phyloP scores from a whole-genome alignment of 2,113 vertebrate species.

The Dendropsophus ebraccatus region DNA sequence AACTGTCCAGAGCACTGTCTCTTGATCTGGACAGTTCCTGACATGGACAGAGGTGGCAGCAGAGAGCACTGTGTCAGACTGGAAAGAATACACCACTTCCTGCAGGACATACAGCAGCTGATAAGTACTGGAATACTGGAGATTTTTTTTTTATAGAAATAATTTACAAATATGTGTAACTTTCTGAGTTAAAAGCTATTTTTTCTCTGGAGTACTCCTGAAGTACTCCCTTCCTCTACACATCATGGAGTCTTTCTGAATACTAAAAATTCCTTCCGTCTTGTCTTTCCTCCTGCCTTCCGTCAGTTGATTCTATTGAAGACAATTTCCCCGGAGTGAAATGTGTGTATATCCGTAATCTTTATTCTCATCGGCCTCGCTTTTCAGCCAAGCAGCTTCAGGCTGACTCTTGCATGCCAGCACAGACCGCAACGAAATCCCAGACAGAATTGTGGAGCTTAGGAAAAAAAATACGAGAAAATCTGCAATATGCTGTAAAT shows the following conservation, averaged over 20 bases:
- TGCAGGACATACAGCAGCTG: too few relatives aligned
- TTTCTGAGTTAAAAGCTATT: too few relatives aligned
- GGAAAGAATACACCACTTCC: too few relatives aligned
- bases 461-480: neutral
- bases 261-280: slow-evolving; percentile 79
- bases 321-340: slow-evolving; percentile 97
- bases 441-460: slow-evolving; percentile 71
- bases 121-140: too few relatives aligned
- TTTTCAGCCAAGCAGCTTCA: slow-evolving; percentile 64
- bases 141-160: too few relatives aligned
- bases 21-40: too few relatives aligned
- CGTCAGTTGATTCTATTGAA: slow-evolving; percentile 92
- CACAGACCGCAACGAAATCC: slow-evolving; percentile 71
- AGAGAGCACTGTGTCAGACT: too few relatives aligned
- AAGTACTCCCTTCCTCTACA: too few relatives aligned
- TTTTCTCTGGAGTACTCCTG: too few relatives aligned
- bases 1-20: too few relatives aligned
- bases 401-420: slow-evolving; percentile 85
- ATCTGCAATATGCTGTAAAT: neutral
- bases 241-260: slow-evolving; percentile 58
- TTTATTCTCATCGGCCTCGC: slow-evolving; percentile 65
- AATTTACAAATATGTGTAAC: too few relatives aligned
- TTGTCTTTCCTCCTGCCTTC: slow-evolving; percentile 87
- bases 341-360: slow-evolving; percentile 91
- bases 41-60: too few relatives aligned